Base-by-base conservation (phyloP, 2,113 vertebrate species). In the Hippocampus mohnikei region DNA sequence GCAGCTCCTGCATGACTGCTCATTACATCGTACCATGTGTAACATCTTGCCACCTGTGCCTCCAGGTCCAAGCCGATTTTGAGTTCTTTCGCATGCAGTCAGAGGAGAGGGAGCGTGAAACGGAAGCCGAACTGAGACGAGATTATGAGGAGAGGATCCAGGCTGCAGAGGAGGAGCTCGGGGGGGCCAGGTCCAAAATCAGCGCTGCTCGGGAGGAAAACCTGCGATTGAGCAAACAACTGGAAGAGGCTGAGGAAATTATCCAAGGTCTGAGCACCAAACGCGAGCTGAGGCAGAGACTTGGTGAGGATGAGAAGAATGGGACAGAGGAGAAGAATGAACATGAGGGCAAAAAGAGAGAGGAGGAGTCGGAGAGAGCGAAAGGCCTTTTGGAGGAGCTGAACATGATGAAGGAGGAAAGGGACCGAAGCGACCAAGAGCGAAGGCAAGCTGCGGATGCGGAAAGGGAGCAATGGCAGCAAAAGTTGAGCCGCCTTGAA, bases 401-500 rank as follows among this genome's bases (percentile, higher is more conserved):
- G 42, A 73, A 74, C 64, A 69, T 27, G 0, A 73, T 89, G 78
- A 85, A 62, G 74, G 79, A 85, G 56, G 87, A 84, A 71, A 67
- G 65, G 40, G 78, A 79, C 13, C 73, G 71, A 63, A 69, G 48
- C 0, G 84, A 90, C 75, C 83, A 82, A 70, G 69, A 92, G 91
- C 87, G 83, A 89, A 13, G 89, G 82, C 53, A 82, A 84, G 83
- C 77, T 0, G 91, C 92, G 74, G 84, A 72, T 23, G 81, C 93
- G 20, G 92, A 92, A 75, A 85, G 69, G 79, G 87, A 88, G 60
- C 89, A 74, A 58, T 92, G 88, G 79, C 93, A 94, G 82, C 80
- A 64, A 46, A 93, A 89, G 88, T 78, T 92, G 5, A 91, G 78
- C 2, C 86, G 93, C 44, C 69, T 95, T 9, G 91, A 88, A 44